Evolutionary conservation across 2,888 invertebrate species (phyloP).

Genomic region (Bellardia pandia): DNA sequence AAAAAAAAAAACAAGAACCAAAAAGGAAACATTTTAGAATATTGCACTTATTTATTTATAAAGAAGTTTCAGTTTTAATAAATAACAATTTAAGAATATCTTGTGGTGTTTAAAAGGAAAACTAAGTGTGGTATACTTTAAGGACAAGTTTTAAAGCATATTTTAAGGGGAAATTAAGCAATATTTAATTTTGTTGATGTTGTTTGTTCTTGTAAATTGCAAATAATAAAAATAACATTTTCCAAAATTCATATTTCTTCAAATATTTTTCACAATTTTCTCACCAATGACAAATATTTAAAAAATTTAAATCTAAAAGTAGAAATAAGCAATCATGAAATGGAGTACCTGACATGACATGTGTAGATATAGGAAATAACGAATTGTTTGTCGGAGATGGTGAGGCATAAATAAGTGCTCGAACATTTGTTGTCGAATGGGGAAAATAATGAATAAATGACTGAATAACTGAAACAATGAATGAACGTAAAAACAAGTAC

Average conservation of each 20-base stretch:
- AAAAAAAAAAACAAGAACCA: not conserved
- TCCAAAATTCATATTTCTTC: too few relatives aligned
- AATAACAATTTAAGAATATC: not conserved
- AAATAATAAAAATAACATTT: too few relatives aligned
- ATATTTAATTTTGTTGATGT: too few relatives aligned
- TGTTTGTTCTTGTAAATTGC: too few relatives aligned
- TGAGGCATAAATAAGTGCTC: not conserved
- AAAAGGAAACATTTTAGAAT: not conserved
- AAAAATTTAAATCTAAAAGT: not conserved
- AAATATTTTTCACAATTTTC: not conserved
- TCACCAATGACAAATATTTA: not conserved
- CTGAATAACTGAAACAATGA: not conserved
- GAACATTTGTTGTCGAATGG: not conserved
- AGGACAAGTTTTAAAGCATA: not conserved
- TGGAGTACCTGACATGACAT: slow-evolving; percentile 48
- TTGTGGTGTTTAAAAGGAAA: not conserved
- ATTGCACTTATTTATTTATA: not conserved
- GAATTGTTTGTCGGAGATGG: slow-evolving; percentile 29
- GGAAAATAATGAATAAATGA: not conserved
- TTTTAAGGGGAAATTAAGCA: not conserved
- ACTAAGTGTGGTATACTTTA: slow-evolving; percentile 9
- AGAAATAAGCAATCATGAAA: slow-evolving; percentile 28
- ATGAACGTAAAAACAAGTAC: not conserved
- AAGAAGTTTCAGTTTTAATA: not conserved
- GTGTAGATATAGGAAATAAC: slow-evolving; percentile 16